These are phyloP conservation scores for Calliopum simillimum DNA, from an alignment of 2,888 invertebrate species.

Conservation along the genomic window DNA sequence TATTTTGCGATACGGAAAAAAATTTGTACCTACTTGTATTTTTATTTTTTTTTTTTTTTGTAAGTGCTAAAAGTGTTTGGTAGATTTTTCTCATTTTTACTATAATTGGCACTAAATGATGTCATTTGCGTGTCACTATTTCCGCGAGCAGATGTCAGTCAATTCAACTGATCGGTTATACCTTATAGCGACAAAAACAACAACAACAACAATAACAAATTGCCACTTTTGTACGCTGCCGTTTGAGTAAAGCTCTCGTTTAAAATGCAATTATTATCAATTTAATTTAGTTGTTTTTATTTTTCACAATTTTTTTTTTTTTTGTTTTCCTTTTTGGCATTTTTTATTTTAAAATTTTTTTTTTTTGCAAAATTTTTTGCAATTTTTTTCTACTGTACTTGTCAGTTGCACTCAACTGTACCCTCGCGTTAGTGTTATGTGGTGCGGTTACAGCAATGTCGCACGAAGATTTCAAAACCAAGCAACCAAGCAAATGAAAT, in stretches of 20 bases:
- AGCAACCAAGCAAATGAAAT: constrained; percentile 48
- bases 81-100: neutral
- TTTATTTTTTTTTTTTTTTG: constrained; percentile 13
- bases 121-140: constrained; percentile 45
- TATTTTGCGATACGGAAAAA: constrained; percentile 24
- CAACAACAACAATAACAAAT: too few relatives aligned
- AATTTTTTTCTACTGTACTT: constrained; percentile 17
- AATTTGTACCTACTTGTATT: constrained; percentile 9
- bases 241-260: neutral
- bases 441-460: neutral
- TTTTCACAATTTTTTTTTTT: constrained; percentile 25
- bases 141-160: constrained; percentile 10
- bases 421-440: constrained; percentile 13
- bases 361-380: constrained; percentile 5
- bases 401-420: constrained; percentile 30
- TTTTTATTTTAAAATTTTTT: constrained; percentile 12
- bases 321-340: constrained; percentile 17
- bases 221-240: neutral
- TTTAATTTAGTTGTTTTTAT: constrained; percentile 16
- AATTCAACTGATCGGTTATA: neutral
- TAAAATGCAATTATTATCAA: constrained; percentile 24
- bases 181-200: too few relatives aligned
- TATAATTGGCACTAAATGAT: constrained; percentile 39
- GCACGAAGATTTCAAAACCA: constrained; percentile 48
- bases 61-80: constrained; percentile 20